Evolutionary conservation across 2,113 vertebrate species (phyloP).

Genomic region (Albula glossodonta): DNA sequence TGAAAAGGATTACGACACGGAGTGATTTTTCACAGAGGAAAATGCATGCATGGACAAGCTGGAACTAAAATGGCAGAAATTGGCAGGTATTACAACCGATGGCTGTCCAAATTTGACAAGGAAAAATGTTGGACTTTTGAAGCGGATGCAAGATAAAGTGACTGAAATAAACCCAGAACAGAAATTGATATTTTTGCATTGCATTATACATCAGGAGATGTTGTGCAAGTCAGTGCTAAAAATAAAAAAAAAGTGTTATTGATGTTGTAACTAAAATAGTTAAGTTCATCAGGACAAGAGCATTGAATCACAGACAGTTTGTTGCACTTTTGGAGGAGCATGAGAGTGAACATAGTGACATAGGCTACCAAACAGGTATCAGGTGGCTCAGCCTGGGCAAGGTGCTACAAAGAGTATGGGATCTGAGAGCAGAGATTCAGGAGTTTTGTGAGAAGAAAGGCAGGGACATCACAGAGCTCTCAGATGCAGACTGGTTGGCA

Average conservation of each 20-base stretch:
- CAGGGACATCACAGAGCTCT: conserved; percentile 37
- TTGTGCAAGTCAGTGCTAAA: conserved; percentile 30
- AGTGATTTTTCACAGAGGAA: conserved; percentile 31
- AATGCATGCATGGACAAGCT: conserved; percentile 25
- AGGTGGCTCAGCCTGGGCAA: conserved; percentile 39
- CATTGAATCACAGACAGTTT: too few species aligned
- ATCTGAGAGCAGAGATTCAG: too few species aligned
- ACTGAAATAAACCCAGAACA: too few species aligned
- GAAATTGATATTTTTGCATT: too few species aligned
- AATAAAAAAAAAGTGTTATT: too few species aligned
- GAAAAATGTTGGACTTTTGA: conserved; percentile 11
- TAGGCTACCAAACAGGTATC: conserved; percentile 34
- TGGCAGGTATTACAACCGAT: conserved; percentile 21
- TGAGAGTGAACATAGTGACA: conserved; percentile 30
- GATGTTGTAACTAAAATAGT: conserved; percentile 36
- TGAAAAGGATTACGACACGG: conserved; percentile 10
- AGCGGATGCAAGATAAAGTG: conserved; percentile 10
- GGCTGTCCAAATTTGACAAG: conserved; percentile 31
- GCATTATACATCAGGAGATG: too few species aligned
- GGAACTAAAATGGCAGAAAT: conserved; percentile 29
- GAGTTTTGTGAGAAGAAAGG: background rate
- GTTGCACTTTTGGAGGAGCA: too few species aligned
- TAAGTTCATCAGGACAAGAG: conserved; percentile 30
- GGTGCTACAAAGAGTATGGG: background rate
- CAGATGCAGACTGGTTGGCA: conserved; percentile 39